Evolutionary conservation across 2,888 invertebrate genomes (phyloP).

Genomic region (Oligia latruncula): DNA sequence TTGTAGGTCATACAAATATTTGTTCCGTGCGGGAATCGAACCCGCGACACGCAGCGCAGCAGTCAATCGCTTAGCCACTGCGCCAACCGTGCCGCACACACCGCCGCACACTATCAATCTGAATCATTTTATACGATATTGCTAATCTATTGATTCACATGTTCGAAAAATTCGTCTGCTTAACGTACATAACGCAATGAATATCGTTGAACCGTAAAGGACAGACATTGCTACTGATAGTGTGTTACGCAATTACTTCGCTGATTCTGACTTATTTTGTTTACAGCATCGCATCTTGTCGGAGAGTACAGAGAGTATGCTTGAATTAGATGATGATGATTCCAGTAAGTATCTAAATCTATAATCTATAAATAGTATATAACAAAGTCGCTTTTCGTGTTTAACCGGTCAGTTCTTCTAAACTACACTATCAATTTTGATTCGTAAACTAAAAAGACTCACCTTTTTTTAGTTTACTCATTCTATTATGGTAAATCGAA

Average conservation of each 20-base stretch:
- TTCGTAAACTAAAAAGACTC: too few relatives aligned
- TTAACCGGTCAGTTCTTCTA: not conserved
- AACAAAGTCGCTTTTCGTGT: not conserved
- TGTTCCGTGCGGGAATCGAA: too few relatives aligned
- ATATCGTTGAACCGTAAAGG: not conserved
- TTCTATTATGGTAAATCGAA: not conserved
- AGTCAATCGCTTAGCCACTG: too few relatives aligned
- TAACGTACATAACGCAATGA: not conserved
- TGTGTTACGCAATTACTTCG: not conserved
- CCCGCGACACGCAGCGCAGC: too few relatives aligned
- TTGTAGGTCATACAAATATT: too few relatives aligned
- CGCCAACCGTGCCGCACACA: too few relatives aligned
- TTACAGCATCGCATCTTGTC: constrained; percentile 33
- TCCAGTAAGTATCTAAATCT: constrained; percentile 26
- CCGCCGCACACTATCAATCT: too few relatives aligned
- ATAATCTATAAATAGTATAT: not conserved
- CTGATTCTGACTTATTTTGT: not conserved
- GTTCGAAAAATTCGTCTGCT: not conserved
- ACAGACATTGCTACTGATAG: too few relatives aligned
- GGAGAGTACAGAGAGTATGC: not conserved
- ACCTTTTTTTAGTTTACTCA: not conserved
- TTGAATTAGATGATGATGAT: constrained; percentile 29
- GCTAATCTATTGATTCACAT: not conserved
- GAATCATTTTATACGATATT: too few relatives aligned
- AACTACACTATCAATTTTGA: not conserved